Conservation (phyloP, 2,113 vertebrate species). For the Caretta caretta region DNA sequence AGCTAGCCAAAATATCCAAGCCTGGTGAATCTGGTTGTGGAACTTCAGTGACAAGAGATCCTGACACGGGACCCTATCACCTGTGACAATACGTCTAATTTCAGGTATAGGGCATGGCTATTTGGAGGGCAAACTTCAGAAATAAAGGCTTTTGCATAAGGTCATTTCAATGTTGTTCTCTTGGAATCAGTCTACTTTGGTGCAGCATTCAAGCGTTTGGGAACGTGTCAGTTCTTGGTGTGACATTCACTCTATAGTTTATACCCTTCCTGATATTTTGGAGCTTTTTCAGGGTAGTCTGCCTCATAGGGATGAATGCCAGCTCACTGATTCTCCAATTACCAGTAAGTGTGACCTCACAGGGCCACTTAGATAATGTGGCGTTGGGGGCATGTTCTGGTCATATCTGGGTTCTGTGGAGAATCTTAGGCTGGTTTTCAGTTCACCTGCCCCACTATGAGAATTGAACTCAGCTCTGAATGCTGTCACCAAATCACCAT, state of each 20-base stretch:
- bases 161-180: neutral
- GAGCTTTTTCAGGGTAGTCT: neutral
- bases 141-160: neutral
- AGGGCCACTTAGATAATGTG: neutral
- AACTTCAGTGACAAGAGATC: neutral
- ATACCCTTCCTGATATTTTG: neutral
- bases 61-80: neutral
- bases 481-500: too few species aligned
- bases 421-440: too few species aligned
- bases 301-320: too few species aligned
- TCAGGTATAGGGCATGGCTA: neutral
- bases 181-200: neutral
- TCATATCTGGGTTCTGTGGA: too few species aligned
- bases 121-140: neutral
- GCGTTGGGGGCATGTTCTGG: neutral
- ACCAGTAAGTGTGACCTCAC: neutral
- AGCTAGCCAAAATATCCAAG: neutral
- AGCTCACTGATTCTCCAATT: neutral
- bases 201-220: neutral
- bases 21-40: neutral
- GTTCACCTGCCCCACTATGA: too few species aligned
- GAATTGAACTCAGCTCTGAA: too few species aligned
- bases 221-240: neutral
- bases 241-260: neutral
- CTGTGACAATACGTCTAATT: neutral